Conservation (phyloP, 2,888 invertebrate species). For the Conchocele bisecta region DNA sequence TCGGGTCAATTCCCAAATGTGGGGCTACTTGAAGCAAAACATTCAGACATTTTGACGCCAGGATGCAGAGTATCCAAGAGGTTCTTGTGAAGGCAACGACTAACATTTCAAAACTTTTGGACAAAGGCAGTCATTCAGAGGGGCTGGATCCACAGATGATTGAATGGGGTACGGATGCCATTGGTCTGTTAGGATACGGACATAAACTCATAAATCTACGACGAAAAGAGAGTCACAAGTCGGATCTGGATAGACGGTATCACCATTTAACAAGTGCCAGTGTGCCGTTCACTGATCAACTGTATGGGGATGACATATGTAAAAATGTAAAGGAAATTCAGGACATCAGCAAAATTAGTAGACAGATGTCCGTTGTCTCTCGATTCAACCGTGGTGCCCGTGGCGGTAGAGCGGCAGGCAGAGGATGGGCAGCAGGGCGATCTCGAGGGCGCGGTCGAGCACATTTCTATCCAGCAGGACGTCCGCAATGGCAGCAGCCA, state of each 20-base stretch:
- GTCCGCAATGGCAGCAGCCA: no score
- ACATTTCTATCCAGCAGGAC: no score
- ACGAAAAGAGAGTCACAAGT: neutral
- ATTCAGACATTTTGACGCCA: neutral
- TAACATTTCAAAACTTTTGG: constrained; percentile 10
- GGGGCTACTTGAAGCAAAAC: neutral
- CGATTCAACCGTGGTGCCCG: neutral
- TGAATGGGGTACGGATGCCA: neutral
- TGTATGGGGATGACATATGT: constrained; percentile 4
- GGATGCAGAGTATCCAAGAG: neutral
- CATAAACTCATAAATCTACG: neutral
- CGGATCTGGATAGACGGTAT: constrained; percentile 9
- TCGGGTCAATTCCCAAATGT: neutral
- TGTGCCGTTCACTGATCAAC: constrained; percentile 7
- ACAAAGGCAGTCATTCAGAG: neutral
- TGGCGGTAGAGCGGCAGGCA: no score
- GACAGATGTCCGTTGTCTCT: neutral
- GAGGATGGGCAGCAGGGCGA: no score
- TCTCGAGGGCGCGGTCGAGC: no score
- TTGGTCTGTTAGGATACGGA: neutral
- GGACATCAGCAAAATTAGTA: constrained; percentile 6
- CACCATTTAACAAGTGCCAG: constrained; percentile 1
- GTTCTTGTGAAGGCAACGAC: constrained; percentile 2
- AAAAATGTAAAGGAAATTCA: constrained; percentile 7
- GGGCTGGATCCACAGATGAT: neutral